These are phyloP conservation scores for Pterophyllum scalare DNA, from an alignment of 2,113 vertebrate species.

Conservation along the genomic window DNA sequence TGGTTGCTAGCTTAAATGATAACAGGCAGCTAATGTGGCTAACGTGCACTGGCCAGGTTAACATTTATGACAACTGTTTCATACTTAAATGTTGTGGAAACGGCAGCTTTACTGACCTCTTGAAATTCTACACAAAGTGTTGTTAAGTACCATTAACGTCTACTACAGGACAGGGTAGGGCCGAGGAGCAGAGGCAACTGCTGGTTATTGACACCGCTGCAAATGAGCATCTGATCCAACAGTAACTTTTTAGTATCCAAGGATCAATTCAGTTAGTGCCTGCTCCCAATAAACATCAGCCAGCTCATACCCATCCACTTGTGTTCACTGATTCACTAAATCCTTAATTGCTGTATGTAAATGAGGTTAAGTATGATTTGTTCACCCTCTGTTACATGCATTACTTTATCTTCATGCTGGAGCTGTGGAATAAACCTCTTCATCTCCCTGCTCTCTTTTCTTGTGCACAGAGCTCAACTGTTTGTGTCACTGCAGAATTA, in stretches of 20 bases:
- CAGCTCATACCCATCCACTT: background rate
- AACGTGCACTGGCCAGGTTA: background rate
- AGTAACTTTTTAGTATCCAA: background rate
- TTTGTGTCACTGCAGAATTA: background rate
- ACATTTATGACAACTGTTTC: background rate
- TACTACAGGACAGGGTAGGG: background rate
- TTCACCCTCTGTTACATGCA: background rate
- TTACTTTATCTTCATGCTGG: slow-evolving; percentile 3
- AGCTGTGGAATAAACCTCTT: background rate
- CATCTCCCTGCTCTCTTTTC: background rate
- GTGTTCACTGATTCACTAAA: background rate
- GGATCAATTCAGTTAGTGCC: no score
- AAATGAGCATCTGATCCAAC: background rate
- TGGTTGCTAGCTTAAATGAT: no score
- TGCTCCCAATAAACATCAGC: no score
- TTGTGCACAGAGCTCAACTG: background rate
- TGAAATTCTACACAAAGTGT: background rate
- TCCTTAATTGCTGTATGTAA: background rate
- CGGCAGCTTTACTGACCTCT: background rate
- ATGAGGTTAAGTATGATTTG: background rate
- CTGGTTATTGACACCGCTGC: background rate
- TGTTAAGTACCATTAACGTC: background rate
- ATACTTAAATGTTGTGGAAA: background rate
- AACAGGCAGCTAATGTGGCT: no score
- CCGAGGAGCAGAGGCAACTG: background rate